Conservation (phyloP, 2,113 vertebrate species). For the human (Homo sapiens) region GRCh38 chr3:164625501-164626000, state of each 20-base stretch:
- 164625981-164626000: neutral
- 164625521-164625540: neutral
- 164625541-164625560: neutral
- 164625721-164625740: neutral
- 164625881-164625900: neutral
- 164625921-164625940: too few species aligned
- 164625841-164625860: neutral
- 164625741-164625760: neutral
- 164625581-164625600: neutral
- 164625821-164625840: neutral
- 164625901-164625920: neutral
- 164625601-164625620: neutral
- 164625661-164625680: neutral
- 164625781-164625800: neutral
- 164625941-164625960: neutral
- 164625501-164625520: neutral
- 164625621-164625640: neutral
- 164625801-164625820: neutral
- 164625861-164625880: neutral
- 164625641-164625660: neutral
- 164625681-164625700: neutral
- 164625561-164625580: neutral
- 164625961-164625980: neutral
- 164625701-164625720: neutral
- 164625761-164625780: neutral